Evolutionary conservation across 1,140 invertebrate species (phyloP), one percentile per base, ranked within the genome.

Genomic region (Atopsyche davidsoni): DNA sequence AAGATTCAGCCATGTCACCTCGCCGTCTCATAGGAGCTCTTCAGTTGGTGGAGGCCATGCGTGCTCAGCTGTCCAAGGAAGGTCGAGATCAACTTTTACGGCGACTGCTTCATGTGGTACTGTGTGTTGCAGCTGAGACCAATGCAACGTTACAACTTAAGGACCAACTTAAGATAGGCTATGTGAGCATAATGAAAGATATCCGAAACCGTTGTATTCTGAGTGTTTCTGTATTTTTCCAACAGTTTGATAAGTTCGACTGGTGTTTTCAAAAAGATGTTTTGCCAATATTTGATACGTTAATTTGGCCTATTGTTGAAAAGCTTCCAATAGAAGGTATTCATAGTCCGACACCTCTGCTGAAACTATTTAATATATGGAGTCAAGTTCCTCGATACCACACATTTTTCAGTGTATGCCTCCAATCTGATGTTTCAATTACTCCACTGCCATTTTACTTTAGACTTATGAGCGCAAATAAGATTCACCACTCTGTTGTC

Each of bases 41-140:
- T 0, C 87, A 89, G 68, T 73, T 92, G 3, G 70, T 94, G 31
- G 80, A 82, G 31, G 79, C 87, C 13, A 80, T 94, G 16, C 77
- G 90, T n/a, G 83, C 90, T 64, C 85, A 94, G 66, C 86, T 94
- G 62, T 88, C 88, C 0, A 84, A 84, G 10, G 77, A 85, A 39
- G 79, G 92, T 67, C 75, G 76, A 24, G 68, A 79, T 1, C 63
- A 75, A 36, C 70, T 89, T 19, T 64, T 92, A n/a, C 74, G 75
- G 0, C 79, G 80, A 40, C 66, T 95, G 7, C 60, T 93, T 0
- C 81, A 84, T 53, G 70, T 93, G 19, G 66, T 92, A 4, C 62
- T 90, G 3, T 81, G 83, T 25, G 76, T 90, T 32, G 76, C 81
- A 18, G 75, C 80, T 2, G 77, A 81, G 21, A 63, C 83, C 9